phyloP scores from a whole-genome alignment of 2,113 vertebrate genomes.

The Oryzias javanicus region DNA sequence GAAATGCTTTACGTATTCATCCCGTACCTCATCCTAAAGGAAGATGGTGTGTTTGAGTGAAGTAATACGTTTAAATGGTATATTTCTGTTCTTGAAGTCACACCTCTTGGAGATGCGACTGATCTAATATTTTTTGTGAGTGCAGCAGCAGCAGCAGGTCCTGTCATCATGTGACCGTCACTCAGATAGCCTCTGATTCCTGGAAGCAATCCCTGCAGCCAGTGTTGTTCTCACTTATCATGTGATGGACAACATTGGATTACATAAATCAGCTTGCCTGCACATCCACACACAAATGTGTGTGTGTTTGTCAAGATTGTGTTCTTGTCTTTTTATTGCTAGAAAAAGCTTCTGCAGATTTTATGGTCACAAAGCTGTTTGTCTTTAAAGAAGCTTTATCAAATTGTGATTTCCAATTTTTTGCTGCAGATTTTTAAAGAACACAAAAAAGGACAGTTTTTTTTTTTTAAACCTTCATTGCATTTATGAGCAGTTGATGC shows the following conservation, averaged over 20 bases:
- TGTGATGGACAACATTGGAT: slow-evolving; percentile 65
- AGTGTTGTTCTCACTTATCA: slow-evolving; percentile 68
- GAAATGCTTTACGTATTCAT: background rate
- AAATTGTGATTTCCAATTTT: too few relatives aligned
- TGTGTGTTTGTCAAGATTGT: slow-evolving; percentile 11
- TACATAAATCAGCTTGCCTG: slow-evolving; percentile 57
- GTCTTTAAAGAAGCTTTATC: background rate
- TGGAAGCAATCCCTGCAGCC: slow-evolving; percentile 66
- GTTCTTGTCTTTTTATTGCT: slow-evolving; percentile 17
- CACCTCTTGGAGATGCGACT: slow-evolving; percentile 9
- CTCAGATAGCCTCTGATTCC: slow-evolving; percentile 56
- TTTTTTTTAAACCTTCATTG: too few relatives aligned
- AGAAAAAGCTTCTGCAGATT: slow-evolving; percentile 12
- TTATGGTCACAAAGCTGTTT: slow-evolving; percentile 9
- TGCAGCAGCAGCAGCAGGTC: slow-evolving; percentile 32
- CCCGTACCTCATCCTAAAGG: slow-evolving; percentile 9
- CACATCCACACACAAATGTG: slow-evolving; percentile 15
- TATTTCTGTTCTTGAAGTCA: slow-evolving; percentile 2
- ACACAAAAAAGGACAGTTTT: too few relatives aligned
- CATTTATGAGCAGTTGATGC: too few relatives aligned
- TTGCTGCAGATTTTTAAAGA: too few relatives aligned
- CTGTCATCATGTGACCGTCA: slow-evolving; percentile 65
- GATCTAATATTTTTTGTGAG: slow-evolving; percentile 29
- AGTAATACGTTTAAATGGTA: slow-evolving; percentile 1
- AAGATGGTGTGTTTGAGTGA: background rate